Base-by-base conservation (phyloP, 1,140 invertebrate genomes). In the Augochlora pura region DNA sequence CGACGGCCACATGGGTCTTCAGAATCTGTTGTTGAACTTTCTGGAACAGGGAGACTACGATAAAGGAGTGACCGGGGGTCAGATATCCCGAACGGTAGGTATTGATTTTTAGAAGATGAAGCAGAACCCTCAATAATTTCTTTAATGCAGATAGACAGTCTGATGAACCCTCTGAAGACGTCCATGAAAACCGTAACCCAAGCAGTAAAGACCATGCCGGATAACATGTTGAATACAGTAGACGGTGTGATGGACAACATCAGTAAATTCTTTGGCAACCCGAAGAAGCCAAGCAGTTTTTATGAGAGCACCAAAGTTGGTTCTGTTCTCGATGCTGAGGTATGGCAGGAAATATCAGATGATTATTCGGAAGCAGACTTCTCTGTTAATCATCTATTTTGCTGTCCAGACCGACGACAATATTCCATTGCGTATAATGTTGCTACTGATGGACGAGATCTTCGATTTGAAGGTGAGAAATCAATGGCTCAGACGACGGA, bases 371-470 rank as follows among this genome's bases (percentile, higher is more conserved):
- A 32, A 75, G 57, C 66, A 68, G 57, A 16, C 27, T 27, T 5
- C n/a, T 4, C 7, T 25, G 46, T 49, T 42, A 82, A 65, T 76
- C 10, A 14, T 46, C 12, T 27, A 38, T 16, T 93, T 83, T 14
- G 42, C 9, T 46, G 9, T 46, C 1, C 76, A 95, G 95, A 95
- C 93, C 83, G 95, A 96, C 86, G 97, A 98, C 87, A 98, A 97
- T 92, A 97, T 98, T 93, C 97, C 97, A 21, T 91, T 98, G 68
- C 94, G 97, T 84, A 97, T 98, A 83, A 95, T 98, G 92, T 91
- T 98, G 52, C 91, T 98, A 4, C 91, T 98, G 62, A 96, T 98
- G 94, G 97, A 98, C 90, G 98, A 98, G 94, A 96, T 98, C 6
- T 98, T 98, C 93, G 97, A 98, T 91, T 92, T 98, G 62, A 96